Base-by-base conservation (phyloP, 1,140 invertebrate genomes). In the Drosophila santomea region DNA sequence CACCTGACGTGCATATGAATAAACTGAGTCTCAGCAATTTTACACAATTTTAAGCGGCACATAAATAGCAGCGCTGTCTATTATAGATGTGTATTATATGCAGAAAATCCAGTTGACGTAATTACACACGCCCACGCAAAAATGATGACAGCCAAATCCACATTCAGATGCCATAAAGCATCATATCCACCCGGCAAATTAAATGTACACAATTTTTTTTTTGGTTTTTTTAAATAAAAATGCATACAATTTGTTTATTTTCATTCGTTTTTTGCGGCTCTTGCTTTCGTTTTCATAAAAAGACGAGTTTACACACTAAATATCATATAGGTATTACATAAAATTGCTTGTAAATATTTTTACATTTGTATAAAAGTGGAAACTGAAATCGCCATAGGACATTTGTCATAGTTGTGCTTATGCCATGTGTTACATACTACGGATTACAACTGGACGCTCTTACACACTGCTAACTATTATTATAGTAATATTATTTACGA, bases 211-310 rank as follows among this genome's bases (percentile, higher is more conserved):
- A 8, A 5, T 6, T 11, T n/a, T 36, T 20, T 10, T 45, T 44
- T 17, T 17, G 25, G 35, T 17, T 4, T 69, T 76, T 78, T 64
- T 60, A 72, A 84, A 78, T 82, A 68, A 71, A 85, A 85, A 86
- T 82, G 66, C 66, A 88, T 80, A 77, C 74, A 69, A 74, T 86
- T 78, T 67, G 56, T 86, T 81, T 83, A 86, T 75, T 76, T 72
- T 54, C 55, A 52, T 71, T 78, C 68, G 55, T 39, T 20, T 20
- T 47, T 71, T 67, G 73, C 78, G 58, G 66, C 74, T 6, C 60
- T 57, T 48, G 68, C 39, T 25, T 71, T 61, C 50, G 15, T 35
- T 35, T 74, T 72, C 67, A 79, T 73, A 83, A 79, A 82, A 83
- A 54, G 60, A 56, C 69, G 12, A 63, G 32, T 58, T 85, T 81